Base-by-base conservation (phyloP, 2,888 invertebrate species). In the Mayetiola destructor region DNA sequence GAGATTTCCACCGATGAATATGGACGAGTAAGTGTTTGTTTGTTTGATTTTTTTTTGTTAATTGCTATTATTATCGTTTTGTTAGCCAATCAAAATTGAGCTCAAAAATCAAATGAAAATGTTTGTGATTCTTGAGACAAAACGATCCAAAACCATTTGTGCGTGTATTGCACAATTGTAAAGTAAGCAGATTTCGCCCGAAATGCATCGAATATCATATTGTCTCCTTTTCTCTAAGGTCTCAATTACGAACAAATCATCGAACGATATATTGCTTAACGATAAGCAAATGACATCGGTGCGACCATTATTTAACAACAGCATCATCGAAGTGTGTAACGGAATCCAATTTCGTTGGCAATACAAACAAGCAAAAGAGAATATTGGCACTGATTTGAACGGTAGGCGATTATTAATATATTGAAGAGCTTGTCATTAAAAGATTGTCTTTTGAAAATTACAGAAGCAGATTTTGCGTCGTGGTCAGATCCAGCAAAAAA, bases 1-100 rank as follows among this genome's bases (percentile, higher is more conserved):
- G 66, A 67, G 56, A 71, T 71, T 58, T 62, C 65, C 58, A 67
- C 68, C 57, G 71, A 71, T 61, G 65, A 69, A 14, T 71, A 68
- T 61, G 70, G 70, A 57, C 66, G 69, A 65, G 71, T 71, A 63
- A 68, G 67, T 65, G 40, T 23, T 18, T n/a, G n/a, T n/a, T n/a
- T 54, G 5, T 3, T 32, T 16, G 3, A 32, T 29, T 37, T 9
- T 37, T 16, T 12, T n/a, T 37, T 37, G 5, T 37, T n/a, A 37
- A 4, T 37, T 16, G n/a, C 12, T 14, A 37, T 37, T 4, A 37
- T 37, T 4, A 4, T 37, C 14, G 37, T n/a, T 37, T 37, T 37
- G 12, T n/a, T 36, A 9, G 12, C n/a, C 8, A 8, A 32, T n/a
- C 36, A 36, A 36, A 36, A 36, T 32, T 32, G 32, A 9, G 10